These are phyloP conservation scores for Cremastinae sp. DNA, from an alignment of 2,888 invertebrate species.

Conservation along the genomic window DNA sequence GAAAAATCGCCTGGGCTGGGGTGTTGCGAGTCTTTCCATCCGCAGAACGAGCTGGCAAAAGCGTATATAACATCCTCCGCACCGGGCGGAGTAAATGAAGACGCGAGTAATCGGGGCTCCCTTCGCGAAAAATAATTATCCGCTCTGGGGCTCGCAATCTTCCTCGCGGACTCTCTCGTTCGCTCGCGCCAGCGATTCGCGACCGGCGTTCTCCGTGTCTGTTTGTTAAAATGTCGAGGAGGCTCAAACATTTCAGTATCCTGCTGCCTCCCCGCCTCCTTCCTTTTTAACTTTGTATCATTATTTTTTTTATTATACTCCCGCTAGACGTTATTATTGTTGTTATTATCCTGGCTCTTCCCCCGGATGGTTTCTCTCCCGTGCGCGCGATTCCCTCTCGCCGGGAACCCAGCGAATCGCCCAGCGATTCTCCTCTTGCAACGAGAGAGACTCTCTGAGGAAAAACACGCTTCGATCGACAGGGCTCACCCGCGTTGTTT, in stretches of 20 bases:
- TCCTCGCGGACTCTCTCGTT: constrained; percentile 34
- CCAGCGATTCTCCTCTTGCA: too few species aligned
- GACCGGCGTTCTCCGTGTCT: constrained; percentile 47
- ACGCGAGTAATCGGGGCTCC: constrained; percentile 74
- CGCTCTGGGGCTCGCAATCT: constrained; percentile 70
- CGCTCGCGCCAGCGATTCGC: constrained; percentile 62
- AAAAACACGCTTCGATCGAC: neutral
- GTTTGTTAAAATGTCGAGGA: constrained; percentile 77
- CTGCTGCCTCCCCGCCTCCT: constrained; percentile 43
- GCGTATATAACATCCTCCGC: constrained; percentile 63
- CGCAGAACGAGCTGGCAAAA: constrained; percentile 30
- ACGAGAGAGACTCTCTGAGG: too few species aligned
- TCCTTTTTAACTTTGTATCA: constrained; percentile 56
- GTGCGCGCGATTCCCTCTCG: neutral
- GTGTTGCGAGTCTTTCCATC: constrained; percentile 42
- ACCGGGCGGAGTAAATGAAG: constrained; percentile 75
- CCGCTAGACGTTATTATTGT: constrained; percentile 33
- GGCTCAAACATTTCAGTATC: constrained; percentile 67
- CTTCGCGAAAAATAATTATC: constrained; percentile 77
- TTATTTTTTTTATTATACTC: constrained; percentile 35
- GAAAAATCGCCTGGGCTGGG: constrained; percentile 65
- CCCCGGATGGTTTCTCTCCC: constrained; percentile 8
- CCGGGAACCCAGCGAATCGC: neutral
- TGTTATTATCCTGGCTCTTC: constrained; percentile 5
- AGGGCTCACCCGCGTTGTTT: constrained; percentile 3